Conservation (phyloP, 2,888 invertebrate genomes). For the Ophion costatus region DNA sequence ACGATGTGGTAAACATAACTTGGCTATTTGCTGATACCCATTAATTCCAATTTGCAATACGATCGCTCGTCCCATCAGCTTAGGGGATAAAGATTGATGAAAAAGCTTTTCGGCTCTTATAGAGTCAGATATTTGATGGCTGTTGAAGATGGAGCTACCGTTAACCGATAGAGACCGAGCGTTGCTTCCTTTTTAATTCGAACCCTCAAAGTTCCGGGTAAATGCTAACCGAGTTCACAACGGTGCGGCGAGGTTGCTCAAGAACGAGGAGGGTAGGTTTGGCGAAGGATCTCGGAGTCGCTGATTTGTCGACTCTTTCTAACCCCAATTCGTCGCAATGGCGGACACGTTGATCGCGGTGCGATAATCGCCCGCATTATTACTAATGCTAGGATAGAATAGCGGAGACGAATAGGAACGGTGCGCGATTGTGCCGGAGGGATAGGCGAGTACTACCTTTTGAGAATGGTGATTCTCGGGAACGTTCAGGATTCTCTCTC, state of each 20-base stretch:
- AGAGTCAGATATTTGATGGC: not conserved
- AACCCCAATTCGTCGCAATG: constrained; percentile 7
- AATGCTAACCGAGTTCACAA: not conserved
- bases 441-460: not conserved
- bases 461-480: constrained; percentile 51
- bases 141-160: not conserved
- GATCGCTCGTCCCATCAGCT: not conserved
- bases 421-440: not conserved
- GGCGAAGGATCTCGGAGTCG: not conserved
- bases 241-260: not conserved
- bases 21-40: not conserved
- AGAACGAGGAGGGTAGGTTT: not conserved
- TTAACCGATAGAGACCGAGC: not conserved
- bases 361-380: constrained; percentile 33
- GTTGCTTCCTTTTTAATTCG: not conserved
- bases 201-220: not conserved
- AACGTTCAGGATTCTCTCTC: constrained; percentile 33
- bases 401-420: not conserved
- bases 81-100: not conserved
- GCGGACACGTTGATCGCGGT: constrained; percentile 9
- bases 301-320: not conserved
- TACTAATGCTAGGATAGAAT: not conserved
- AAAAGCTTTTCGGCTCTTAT: not conserved
- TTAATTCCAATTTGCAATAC: not conserved
- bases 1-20: not conserved